These are phyloP conservation scores for Nesidiocoris tenuis DNA, from an alignment of 2,888 invertebrate species.

Conservation along the genomic window DNA sequence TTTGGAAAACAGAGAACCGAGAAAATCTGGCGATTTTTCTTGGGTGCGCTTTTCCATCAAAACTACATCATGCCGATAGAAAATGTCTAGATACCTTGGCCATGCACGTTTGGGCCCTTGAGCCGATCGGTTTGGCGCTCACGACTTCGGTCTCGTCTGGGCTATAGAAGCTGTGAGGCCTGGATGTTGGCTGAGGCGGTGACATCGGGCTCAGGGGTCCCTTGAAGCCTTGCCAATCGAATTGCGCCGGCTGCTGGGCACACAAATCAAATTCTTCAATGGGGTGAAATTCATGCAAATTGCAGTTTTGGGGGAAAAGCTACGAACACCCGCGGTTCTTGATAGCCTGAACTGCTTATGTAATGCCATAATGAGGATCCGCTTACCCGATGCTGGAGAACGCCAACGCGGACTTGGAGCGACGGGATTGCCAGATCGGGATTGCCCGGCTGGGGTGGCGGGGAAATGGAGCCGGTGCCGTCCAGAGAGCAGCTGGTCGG, in stretches of 20 bases:
- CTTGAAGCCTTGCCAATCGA: conserved; percentile 42
- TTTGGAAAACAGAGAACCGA: no score
- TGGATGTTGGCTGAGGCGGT: conserved; percentile 21
- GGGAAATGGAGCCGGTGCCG: conserved; percentile 54
- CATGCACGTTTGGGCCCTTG: conserved; percentile 36
- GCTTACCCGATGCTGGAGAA: conserved; percentile 88
- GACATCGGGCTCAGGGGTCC: conserved; percentile 22
- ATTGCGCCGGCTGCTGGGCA: conserved; percentile 33
- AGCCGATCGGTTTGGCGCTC: conserved; percentile 25
- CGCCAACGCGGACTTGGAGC: conserved; percentile 64
- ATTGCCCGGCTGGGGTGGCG: conserved; percentile 52
- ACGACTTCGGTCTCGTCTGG: conserved; percentile 22
- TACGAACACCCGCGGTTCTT: conserved; percentile 30
- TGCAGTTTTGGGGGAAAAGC: no score
- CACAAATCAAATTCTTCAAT: not conserved
- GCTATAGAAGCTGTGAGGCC: conserved; percentile 30
- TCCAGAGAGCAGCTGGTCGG: conserved; percentile 73
- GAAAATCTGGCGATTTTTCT: conserved; percentile 14
- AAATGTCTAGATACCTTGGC: conserved; percentile 32
- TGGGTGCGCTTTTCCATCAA: not conserved
- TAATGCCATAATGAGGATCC: conserved; percentile 49
- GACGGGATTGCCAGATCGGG: conserved; percentile 61
- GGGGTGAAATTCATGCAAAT: no score
- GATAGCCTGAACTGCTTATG: conserved; percentile 9
- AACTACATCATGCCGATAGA: not conserved